Evolutionary conservation across 2,113 vertebrate genomes (phyloP), one percentile per base, ranked within the genome.

Genomic region (Brevimyrus niger): DNA sequence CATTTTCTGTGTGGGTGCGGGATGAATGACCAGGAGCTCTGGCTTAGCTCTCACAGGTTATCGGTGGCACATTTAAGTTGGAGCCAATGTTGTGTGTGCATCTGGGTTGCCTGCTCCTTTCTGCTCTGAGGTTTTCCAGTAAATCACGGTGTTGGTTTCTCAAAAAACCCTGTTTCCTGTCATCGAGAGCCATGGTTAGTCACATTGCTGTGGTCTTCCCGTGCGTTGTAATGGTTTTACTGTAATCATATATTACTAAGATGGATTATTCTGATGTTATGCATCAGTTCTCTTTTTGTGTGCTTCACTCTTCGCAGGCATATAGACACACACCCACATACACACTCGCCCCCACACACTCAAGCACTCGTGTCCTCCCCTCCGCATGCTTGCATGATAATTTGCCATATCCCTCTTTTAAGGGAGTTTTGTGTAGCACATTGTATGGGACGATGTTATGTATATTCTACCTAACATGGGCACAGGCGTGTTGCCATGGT

Each of bases 401-500:
- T 51, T 53, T 51, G 48, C 46, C 85, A 31, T n/a, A 51, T 38
- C 27, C 27, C 55, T 73, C 58, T 88, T 42, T 88, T n/a, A 53
- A 7, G 87, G 38, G 42, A 21, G 58, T 11, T 88, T 21, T 50
- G 58, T 87, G 46, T 88, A 48, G 4, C 46, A 53, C 47, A 53
- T 80, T 50, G 46, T 31, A 80, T 88, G 65, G 15, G 69, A 21
- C 69, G 65, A 38, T 50, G 44, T 88, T 42, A 51, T 23, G 69
- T 61, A 80, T 53, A 35, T 88, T 47, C 44, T 82, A 27, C 65
- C 85, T 55, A 50, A 35, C 50, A 19, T 51, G 35, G 27, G 27
- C 69, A 50, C 10, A 76, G 88, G 15, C 44, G 42, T 80, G 88
- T 88, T 88, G 88, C 88, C 31, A 88, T 88, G 88, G 88, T 82